Conservation (phyloP, 64 coral and sea anemone genomes). For the Porites australiensis region DNA sequence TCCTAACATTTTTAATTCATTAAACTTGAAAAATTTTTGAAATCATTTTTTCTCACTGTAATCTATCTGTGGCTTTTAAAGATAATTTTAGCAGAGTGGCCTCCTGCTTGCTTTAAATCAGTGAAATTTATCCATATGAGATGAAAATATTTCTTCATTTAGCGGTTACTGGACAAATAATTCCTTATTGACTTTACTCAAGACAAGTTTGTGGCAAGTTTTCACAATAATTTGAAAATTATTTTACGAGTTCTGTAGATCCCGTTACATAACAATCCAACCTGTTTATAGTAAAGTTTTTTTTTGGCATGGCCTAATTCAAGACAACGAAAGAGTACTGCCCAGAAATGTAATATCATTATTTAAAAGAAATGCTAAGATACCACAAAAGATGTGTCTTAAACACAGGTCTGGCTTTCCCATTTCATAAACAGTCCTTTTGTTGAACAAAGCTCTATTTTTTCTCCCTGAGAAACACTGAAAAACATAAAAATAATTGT, state of each 20-base stretch:
- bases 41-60: slow-evolving; percentile 12
- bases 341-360: slow-evolving; percentile 30
- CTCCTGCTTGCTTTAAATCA: slow-evolving; percentile 29
- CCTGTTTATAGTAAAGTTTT: slow-evolving; percentile 48
- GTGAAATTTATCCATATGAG: slow-evolving; percentile 21
- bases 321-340: slow-evolving; percentile 5
- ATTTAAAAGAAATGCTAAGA: background rate
- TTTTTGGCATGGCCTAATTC: slow-evolving; percentile 19
- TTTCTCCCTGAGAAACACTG: background rate
- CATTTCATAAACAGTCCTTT: slow-evolving; percentile 9
- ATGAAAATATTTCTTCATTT: background rate
- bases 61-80: slow-evolving; percentile 42
- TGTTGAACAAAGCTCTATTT: background rate
- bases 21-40: slow-evolving; percentile 6
- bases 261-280: background rate
- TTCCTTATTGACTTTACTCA: background rate
- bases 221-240: background rate
- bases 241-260: background rate
- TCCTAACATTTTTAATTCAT: background rate
- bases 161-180: background rate
- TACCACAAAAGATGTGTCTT: slow-evolving; percentile 34
- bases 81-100: background rate
- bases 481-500: background rate
- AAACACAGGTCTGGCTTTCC: background rate
- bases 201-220: background rate